A percentile compares a stretch with the other conserved stretches of the same genome.
These are phyloP conservation scores for Mormyrus iriodes DNA, from an alignment of 2,113 vertebrate species.

Conservation along the genomic window DNA sequence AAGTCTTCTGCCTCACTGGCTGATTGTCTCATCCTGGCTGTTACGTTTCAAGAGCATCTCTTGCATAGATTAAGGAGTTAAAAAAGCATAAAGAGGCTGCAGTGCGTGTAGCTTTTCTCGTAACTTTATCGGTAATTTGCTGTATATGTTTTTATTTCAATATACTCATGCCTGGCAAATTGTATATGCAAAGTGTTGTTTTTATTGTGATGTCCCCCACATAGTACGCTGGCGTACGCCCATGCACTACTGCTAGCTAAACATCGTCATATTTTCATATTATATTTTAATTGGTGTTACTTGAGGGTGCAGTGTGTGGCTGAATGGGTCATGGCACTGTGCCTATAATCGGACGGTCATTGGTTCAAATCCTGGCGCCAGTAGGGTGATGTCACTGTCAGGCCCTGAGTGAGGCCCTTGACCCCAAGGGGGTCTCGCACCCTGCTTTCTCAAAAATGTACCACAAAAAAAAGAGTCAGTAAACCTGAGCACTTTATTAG, in stretches of 20 bases:
- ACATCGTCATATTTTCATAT: not conserved
- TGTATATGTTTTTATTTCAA: not conserved
- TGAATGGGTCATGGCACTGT: not conserved
- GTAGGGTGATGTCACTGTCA: not conserved
- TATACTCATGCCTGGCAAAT: not conserved
- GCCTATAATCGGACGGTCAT: not conserved
- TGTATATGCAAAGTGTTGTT: not conserved
- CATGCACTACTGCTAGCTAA: not conserved
- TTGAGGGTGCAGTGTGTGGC: not conserved
- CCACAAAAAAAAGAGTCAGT: not conserved
- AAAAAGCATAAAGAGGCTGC: not conserved
- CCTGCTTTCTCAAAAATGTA: not conserved
- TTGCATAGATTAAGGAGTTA: not conserved
- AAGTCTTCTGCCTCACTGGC: not conserved
- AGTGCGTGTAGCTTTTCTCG: not conserved
- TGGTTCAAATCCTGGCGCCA: not conserved
- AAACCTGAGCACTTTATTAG: not conserved
- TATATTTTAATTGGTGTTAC: not conserved
- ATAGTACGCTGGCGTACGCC: not conserved
- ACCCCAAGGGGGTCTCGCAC: not conserved
- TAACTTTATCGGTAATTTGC: not conserved
- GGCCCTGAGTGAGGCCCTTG: not conserved
- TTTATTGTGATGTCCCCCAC: not conserved
- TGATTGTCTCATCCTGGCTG: not conserved
- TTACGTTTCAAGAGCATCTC: not conserved